phyloP scores from a whole-genome alignment of 1,140 invertebrate genomes.

The Cheumatopsyche charites region DNA sequence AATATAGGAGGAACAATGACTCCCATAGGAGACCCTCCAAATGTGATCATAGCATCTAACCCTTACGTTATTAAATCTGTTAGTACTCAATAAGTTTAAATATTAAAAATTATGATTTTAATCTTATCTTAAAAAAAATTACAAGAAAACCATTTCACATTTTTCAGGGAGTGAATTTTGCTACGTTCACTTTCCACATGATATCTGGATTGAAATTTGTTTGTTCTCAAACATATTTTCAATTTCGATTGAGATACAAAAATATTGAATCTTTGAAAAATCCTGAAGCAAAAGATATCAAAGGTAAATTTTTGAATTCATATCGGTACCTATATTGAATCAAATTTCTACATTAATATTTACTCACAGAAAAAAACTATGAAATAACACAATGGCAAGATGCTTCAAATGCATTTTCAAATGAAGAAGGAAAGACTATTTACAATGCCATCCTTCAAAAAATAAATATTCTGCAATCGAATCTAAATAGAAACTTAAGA shows the following conservation, averaged over 20 bases:
- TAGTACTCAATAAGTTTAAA: slow-evolving; percentile 51
- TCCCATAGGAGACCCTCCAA: slow-evolving; percentile 88
- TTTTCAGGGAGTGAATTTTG: slow-evolving; percentile 80
- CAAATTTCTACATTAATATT: slow-evolving; percentile 17
- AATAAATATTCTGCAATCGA: slow-evolving; percentile 57
- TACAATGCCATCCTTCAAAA: slow-evolving; percentile 78
- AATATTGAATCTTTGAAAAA: slow-evolving; percentile 71
- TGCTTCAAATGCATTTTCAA: slow-evolving; percentile 79
- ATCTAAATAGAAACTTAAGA: slow-evolving; percentile 71
- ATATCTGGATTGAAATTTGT: slow-evolving; percentile 75
- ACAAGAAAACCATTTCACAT: no score
- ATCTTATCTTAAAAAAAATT: no score
- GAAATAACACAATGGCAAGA: slow-evolving; percentile 86
- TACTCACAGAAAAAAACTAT: slow-evolving; percentile 72
- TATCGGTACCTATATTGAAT: neutral
- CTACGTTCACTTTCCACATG: slow-evolving; percentile 82
- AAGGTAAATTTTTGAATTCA: slow-evolving; percentile 33
- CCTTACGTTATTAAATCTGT: slow-evolving; percentile 70
- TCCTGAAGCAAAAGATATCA: slow-evolving; percentile 64
- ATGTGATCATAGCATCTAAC: slow-evolving; percentile 87
- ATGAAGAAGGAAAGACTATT: slow-evolving; percentile 83
- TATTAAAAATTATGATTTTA: no score
- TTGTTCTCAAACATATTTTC: slow-evolving; percentile 70
- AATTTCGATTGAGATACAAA: slow-evolving; percentile 75
- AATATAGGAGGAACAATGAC: slow-evolving; percentile 88